phyloP scores from a whole-genome alignment of 92 coral and sea anemone genomes.

The Zoanthus solanderi region DNA sequence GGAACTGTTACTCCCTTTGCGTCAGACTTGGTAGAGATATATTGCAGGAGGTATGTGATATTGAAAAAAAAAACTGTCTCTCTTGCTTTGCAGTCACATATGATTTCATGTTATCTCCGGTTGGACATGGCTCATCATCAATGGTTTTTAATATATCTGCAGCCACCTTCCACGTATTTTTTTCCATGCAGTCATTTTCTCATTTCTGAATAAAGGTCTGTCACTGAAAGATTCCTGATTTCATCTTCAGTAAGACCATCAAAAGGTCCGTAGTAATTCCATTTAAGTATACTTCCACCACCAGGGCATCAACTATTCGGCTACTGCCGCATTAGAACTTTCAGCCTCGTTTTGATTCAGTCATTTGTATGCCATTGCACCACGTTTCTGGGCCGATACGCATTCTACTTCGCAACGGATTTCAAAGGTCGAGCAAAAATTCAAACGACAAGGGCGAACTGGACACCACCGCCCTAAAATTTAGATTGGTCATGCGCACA shows the following conservation, averaged over 20 bases:
- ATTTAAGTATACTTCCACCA: conserved; percentile 62
- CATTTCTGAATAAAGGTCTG: conserved; percentile 48
- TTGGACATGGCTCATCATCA: conserved; percentile 67
- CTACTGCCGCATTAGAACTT: no score
- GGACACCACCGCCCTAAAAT: no score
- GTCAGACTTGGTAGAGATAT: conserved; percentile 38
- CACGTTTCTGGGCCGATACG: no score
- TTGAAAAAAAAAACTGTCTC: conserved; percentile 55
- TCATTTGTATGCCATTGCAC: no score
- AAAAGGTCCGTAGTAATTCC: conserved; percentile 58
- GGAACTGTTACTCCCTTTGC: conserved; percentile 36
- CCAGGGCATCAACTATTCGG: conserved; percentile 61
- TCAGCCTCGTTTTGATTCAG: no score
- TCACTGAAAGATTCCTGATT: conserved; percentile 45
- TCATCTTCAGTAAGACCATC: conserved; percentile 53
- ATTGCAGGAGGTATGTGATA: conserved; percentile 35
- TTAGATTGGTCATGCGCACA: no score
- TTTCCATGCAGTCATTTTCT: conserved; percentile 58
- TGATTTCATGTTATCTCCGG: conserved; percentile 55
- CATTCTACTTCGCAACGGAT: no score
- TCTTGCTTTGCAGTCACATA: conserved; percentile 45
- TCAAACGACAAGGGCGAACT: no score
- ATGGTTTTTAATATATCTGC: conserved; percentile 39
- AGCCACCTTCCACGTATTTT: conserved; percentile 62
- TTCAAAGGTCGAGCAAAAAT: no score